phyloP scores from a whole-genome alignment of 2,888 invertebrate genomes.

The Margaritifera margaritifera region DNA sequence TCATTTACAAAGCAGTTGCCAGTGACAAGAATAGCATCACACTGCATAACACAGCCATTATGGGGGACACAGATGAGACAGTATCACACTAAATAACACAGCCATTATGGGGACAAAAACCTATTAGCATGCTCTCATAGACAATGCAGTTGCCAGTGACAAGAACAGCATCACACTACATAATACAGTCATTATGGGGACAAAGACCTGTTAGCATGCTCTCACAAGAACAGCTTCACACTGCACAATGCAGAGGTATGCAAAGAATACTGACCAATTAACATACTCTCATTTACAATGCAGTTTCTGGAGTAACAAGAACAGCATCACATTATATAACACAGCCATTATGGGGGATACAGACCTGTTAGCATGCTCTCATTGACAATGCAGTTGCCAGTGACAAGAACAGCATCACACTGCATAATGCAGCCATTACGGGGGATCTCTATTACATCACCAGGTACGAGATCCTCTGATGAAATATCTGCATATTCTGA shows the following conservation, averaged over 20 bases:
- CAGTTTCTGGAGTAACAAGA: too few species aligned
- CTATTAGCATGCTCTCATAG: conserved; percentile 96
- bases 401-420: conserved; percentile 90
- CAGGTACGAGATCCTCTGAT: conserved; percentile 87
- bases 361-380: conserved; percentile 95
- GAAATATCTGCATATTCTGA: conserved; percentile 64
- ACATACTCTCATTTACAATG: conserved; percentile 90
- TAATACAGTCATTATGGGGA: conserved; percentile 84
- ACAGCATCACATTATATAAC: too few species aligned
- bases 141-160: conserved; percentile 70
- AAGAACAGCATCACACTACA: too few species aligned
- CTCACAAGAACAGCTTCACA: conserved; percentile 92
- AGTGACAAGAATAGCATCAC: conserved; percentile 89
- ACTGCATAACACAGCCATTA: conserved; percentile 89
- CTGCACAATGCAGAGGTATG: conserved; percentile 89
- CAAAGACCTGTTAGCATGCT: conserved; percentile 90
- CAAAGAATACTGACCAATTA: conserved; percentile 85
- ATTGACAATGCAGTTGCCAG: conserved; percentile 93
- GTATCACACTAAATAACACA: conserved; percentile 67
- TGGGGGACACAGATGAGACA: conserved; percentile 72
- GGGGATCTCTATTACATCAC: conserved; percentile 90
- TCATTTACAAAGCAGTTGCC: conserved; percentile 96
- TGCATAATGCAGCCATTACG: conserved; percentile 88
- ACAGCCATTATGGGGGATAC: conserved; percentile 82
- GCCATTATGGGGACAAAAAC: conserved; percentile 83